Evolutionary conservation across 2,888 invertebrate genomes (phyloP).

Genomic region (Ormyrus rosae): DNA sequence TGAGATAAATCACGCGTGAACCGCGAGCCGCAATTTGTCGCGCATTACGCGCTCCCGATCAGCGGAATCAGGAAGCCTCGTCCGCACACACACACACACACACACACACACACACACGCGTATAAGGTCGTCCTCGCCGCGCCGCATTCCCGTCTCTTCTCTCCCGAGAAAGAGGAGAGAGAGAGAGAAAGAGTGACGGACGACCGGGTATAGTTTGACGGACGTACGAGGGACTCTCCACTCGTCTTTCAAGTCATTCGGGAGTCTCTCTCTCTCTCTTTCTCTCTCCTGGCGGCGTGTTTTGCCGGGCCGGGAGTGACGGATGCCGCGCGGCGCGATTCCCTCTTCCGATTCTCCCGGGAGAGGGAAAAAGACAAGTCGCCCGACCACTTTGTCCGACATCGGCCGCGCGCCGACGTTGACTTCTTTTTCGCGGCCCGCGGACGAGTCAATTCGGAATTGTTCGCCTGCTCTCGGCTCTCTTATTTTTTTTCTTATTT

Average conservation of each 20-base stretch:
- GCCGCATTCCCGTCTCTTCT: too few relatives aligned
- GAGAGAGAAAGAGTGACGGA: slow-evolving; percentile 24
- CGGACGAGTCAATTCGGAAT: slow-evolving; percentile 50
- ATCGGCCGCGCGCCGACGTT: slow-evolving; percentile 25
- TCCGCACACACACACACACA: neutral
- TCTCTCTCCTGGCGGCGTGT: neutral
- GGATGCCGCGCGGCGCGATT: slow-evolving; percentile 21
- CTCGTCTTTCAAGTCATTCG: slow-evolving; percentile 25
- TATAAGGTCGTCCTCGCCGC: neutral
- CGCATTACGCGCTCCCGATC: slow-evolving; percentile 22
- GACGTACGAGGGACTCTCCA: slow-evolving; percentile 21
- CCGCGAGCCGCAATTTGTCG: slow-evolving; percentile 49
- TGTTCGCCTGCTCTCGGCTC: neutral
- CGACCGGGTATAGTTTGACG: slow-evolving; percentile 15
- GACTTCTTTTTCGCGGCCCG: slow-evolving; percentile 43
- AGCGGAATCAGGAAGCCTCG: slow-evolving; percentile 29
- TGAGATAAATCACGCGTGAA: slow-evolving; percentile 43
- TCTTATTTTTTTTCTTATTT: neutral
- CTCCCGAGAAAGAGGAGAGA: neutral
- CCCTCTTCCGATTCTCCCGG: neutral
- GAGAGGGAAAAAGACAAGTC: slow-evolving; percentile 61
- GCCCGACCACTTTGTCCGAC: slow-evolving; percentile 72
- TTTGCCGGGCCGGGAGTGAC: slow-evolving; percentile 46
- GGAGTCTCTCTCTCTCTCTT: neutral
- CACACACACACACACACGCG: neutral